Evolutionary conservation across 2,113 vertebrate species (phyloP), one percentile per base, ranked within the genome.

Genomic region (Arothron firmamentum): DNA sequence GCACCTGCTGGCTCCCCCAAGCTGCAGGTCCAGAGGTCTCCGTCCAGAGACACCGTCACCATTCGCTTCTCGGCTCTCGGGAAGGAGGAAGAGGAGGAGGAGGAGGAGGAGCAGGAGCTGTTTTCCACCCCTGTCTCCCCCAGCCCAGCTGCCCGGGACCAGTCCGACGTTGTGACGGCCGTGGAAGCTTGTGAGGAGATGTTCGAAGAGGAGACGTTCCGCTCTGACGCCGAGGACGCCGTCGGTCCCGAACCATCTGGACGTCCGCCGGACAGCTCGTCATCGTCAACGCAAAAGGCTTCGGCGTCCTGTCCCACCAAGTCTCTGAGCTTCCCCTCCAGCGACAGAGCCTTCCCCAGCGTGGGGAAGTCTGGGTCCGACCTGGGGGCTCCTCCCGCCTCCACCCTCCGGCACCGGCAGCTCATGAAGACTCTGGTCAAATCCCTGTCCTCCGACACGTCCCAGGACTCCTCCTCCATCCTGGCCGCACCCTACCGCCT

Each of bases 371-470:
- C 95, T 47, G 85, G 94, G n/a, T 93, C 92, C 8, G 96, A 98
- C 94, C 77, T 93, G 90, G 82, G 95, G 74, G 6, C 64, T 85
- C 74, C 86, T 5, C 88, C 88, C 87, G 88, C 42, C 57, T n/a
- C n/a, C n/a, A n/a, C n/a, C n/a, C n/a, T 88, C 16, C 88, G 92
- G 74, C 94, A 95, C 3, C 89, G 94, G 17, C 94, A 96, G 68
- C 86, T 97, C 70, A 96, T 98, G 95, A 99, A 97, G 89, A 92
- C 85, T 0, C 81, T 99, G 0, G 97, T 99, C 70, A 99, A 99
- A 79, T 99, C 97, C 57, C 87, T 98, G 55, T 99, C 97, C 54
- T 95, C 95, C 0, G 96, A 99, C 81, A 94, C 94, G 16, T 93
- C 94, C 68, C 59, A 92, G 90, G 75, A 93, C 92, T 76, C 93